These are phyloP conservation scores for Hucho hucho DNA, from an alignment of 2,113 vertebrate species.

Conservation along the genomic window DNA sequence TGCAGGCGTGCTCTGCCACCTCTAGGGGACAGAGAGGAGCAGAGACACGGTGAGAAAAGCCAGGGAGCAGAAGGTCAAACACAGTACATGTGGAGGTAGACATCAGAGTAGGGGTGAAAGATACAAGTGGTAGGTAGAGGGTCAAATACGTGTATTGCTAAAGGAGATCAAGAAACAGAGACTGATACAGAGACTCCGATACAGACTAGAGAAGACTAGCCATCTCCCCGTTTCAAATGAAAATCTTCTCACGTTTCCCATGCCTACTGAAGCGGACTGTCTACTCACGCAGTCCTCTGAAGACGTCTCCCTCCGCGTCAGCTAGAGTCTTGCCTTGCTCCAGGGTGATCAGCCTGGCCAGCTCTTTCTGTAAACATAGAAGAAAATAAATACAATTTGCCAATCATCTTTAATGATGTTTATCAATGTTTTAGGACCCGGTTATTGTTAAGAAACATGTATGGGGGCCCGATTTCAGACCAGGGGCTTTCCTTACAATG, in stretches of 20 bases:
- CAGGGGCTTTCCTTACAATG: conserved; percentile 78
- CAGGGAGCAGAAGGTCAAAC: neutral
- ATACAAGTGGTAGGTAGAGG: neutral
- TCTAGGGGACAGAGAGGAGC: conserved; percentile 71
- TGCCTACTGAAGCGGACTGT: no score
- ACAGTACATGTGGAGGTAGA: neutral
- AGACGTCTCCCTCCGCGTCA: conserved; percentile 96
- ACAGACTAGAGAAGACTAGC: no score
- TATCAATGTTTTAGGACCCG: neutral
- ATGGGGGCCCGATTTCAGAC: neutral
- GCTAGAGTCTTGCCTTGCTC: conserved; percentile 98
- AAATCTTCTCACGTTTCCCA: no score
- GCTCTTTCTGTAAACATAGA: conserved; percentile 84
- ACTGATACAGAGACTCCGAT: no score
- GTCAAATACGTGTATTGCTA: no score
- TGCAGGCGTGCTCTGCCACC: conserved; percentile 96
- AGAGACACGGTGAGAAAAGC: neutral
- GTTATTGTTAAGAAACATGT: conserved; percentile 38
- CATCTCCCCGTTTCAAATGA: no score
- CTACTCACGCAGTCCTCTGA: conserved; percentile 95
- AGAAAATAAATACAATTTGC: neutral
- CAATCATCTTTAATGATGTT: neutral
- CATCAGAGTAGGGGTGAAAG: neutral
- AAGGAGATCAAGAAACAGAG: no score
- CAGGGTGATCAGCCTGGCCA: conserved; percentile 88